A percentile compares a stretch with the other conserved stretches of the same genome.
Conservation (phyloP, 2,113 vertebrate genomes). For the Microtus ochrogaster region DNA sequence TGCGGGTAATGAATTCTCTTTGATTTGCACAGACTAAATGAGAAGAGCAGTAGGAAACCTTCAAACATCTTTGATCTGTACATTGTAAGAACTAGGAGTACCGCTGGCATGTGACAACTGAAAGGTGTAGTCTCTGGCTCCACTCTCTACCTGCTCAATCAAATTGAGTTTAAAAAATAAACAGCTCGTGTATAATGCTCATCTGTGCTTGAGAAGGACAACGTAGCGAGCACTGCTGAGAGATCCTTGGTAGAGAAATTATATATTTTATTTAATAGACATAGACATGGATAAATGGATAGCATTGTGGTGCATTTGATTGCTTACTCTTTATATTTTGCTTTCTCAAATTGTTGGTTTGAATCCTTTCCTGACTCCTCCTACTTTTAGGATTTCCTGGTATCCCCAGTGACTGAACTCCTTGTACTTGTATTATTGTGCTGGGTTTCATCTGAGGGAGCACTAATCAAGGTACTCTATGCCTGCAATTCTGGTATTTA, state of each 20-base stretch:
- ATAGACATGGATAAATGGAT: neutral
- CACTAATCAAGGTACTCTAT: neutral
- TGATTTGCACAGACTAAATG: slow-evolving; percentile 28
- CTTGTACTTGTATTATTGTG: slow-evolving; percentile 2
- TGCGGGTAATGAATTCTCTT: neutral
- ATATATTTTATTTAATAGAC: no score
- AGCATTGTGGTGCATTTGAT: neutral
- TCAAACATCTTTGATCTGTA: neutral
- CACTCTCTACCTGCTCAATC: neutral
- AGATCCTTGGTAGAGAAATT: no score
- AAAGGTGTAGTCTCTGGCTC: neutral
- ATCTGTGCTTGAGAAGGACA: neutral
- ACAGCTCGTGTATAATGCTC: neutral
- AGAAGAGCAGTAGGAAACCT: neutral
- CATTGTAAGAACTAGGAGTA: neutral
- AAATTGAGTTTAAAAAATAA: neutral
- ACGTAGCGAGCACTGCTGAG: neutral
- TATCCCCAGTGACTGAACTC: slow-evolving; percentile 15
- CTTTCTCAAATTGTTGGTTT: neutral
- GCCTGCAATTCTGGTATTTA: neutral
- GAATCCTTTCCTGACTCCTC: neutral
- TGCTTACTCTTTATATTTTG: neutral
- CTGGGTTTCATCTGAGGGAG: neutral
- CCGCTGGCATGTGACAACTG: neutral
- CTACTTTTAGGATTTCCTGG: neutral